Evolutionary conservation across 1,140 invertebrate species (phyloP).

Genomic region (Portunus trituberculatus): DNA sequence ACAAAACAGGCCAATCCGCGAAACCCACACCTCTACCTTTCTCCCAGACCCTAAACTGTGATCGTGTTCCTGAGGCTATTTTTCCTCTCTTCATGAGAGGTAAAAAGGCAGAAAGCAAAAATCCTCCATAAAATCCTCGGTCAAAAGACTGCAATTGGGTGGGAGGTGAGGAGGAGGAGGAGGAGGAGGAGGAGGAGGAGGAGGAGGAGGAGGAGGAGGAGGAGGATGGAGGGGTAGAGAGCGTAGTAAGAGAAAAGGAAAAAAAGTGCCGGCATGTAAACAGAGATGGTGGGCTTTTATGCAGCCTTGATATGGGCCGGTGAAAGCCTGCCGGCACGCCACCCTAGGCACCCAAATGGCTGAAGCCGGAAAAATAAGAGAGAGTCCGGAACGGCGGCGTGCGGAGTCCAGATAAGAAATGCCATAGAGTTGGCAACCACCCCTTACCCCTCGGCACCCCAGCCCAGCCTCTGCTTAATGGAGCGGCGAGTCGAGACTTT

Average conservation of each 20-base stretch:
- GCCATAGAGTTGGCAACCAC: not conserved
- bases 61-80: not conserved
- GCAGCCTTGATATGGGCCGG: not conserved
- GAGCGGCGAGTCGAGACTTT: not conserved
- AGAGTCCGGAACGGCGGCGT: not conserved
- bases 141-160: conserved; percentile 3
- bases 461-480: not conserved
- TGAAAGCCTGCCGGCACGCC: conserved; percentile 8
- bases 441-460: not conserved
- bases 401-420: conserved; percentile 21
- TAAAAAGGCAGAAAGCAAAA: not conserved
- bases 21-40: not conserved
- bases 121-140: not conserved
- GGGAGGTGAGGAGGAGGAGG: not conserved
- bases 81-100: not conserved
- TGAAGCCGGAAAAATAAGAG: not conserved
- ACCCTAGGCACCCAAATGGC: not conserved
- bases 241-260: not conserved
- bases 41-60: not conserved
- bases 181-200: not conserved
- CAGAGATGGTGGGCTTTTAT: conserved; percentile 11
- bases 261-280: conserved; percentile 11
- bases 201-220: not conserved
- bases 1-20: not conserved
- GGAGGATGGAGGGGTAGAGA: not conserved